Evolutionary conservation across 2,797 vertebrate species (phyloP).

Genomic region (Vipera latastei): DNA sequence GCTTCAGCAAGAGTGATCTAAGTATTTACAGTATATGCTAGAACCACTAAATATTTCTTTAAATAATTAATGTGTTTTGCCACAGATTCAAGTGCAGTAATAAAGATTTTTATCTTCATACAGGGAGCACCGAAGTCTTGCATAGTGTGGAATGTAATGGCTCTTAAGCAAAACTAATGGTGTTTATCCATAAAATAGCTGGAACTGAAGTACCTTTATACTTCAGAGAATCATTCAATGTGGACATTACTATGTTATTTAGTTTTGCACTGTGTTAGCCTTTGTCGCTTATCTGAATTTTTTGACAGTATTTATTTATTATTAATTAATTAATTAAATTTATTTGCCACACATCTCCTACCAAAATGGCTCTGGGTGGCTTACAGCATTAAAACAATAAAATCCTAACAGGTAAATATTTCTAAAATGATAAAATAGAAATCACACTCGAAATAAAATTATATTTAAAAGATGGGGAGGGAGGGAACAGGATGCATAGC

Average conservation of each 20-base stretch:
- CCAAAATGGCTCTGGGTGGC: background rate
- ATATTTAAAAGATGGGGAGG: background rate
- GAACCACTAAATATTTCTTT: background rate
- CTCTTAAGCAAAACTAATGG: background rate
- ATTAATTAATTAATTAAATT: background rate
- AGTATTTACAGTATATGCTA: background rate
- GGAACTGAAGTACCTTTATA: background rate
- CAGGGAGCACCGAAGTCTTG: background rate
- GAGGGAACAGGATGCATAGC: no score
- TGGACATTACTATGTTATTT: background rate
- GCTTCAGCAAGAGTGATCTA: background rate
- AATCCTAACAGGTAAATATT: background rate
- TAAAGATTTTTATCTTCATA: conserved; percentile 5
- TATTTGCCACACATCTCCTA: background rate
- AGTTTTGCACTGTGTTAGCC: background rate
- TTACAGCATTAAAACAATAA: background rate
- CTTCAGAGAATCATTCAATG: background rate
- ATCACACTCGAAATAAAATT: background rate
- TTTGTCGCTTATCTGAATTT: background rate
- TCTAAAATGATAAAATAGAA: background rate
- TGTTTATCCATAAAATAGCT: background rate
- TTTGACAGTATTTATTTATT: background rate
- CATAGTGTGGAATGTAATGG: background rate
- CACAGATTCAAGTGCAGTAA: background rate
- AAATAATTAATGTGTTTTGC: background rate